Base-by-base conservation (phyloP, 2,113 vertebrate genomes). In the Chaetops frenatus region DNA sequence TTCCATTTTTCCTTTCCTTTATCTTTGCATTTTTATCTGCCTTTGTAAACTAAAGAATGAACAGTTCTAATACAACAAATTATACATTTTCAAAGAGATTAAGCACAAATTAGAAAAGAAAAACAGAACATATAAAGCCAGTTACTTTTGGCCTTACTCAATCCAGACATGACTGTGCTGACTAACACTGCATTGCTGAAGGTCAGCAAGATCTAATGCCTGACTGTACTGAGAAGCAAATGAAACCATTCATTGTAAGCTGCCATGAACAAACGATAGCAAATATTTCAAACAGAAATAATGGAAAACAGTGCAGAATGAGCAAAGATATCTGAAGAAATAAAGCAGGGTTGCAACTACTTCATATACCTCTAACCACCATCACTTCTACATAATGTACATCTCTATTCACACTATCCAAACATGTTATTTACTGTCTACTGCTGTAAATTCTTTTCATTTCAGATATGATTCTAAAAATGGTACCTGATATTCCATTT, bases 141-240 rank as follows among this genome's bases (percentile, higher is more conserved):
- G 65, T 78, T 95, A 64, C 70, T 87, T 94, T 92, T 78, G 78
- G 53, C 81, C 65, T 92, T 91, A 48, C 67, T 90, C 65, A 94
- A 54, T 25, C 40, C 24, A 83, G 76, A 73, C 56, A 90, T 88
- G 57, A 87, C 69, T 91, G 72, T 10, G 36, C 88, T 82, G 87
- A 84, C 86, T 92, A 94, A 93, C 67, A 92, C 20, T 78, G 92
- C 85, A 74, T 33, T 73, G 85, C 81, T 96, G 93, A 97, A 96
- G 92, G 95, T 96, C 97, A 96, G 86, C 76, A 94, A 93, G 80
- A 96, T 94, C 88, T 96, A 95, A 93, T 62, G 64, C 54, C 53
- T 85, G 72, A 61, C 74, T 94, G 58, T 65, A 82, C 78, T 81
- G 71, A 91, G 91, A 95, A 97, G 94, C 64, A 95, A 97, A 94